A percentile compares a stretch with the other conserved stretches of the same genome.
phyloP scores from a whole-genome alignment of 2,113 vertebrate species.

The Cephalopterus ornatus region DNA sequence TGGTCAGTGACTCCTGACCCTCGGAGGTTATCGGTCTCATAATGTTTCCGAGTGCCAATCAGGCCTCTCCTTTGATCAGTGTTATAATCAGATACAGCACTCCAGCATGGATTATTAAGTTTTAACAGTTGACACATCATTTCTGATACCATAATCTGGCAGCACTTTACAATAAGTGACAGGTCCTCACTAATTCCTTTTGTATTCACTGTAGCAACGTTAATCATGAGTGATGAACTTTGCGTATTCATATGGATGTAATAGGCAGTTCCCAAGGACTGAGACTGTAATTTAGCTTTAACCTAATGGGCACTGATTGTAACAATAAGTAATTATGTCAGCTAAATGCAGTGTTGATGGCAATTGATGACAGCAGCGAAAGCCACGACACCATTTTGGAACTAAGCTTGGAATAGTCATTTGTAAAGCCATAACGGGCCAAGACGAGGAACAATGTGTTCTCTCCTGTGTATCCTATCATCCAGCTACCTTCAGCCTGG shows the following conservation, averaged over 20 bases:
- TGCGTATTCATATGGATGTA: conserved; percentile 70
- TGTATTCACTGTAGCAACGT: conserved; percentile 66
- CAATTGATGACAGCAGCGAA: conserved; percentile 65
- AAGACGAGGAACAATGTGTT: conserved; percentile 24
- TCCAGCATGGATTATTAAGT: conserved; percentile 60
- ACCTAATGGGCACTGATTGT: conserved; percentile 74
- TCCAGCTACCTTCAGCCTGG: conserved; percentile 38
- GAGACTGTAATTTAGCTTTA: conserved; percentile 73
- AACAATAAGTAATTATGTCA: conserved; percentile 74
- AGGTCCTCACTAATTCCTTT: conserved; percentile 70
- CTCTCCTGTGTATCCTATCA: conserved; percentile 58
- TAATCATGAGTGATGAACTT: conserved; percentile 77
- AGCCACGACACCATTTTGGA: conserved; percentile 66
- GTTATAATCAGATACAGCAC: conserved; percentile 62
- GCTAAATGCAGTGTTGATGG: conserved; percentile 72
- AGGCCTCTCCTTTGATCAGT: conserved; percentile 55
- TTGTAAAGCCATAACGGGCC: conserved; percentile 44
- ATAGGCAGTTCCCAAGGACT: conserved; percentile 74
- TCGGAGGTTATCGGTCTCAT: conserved; percentile 21
- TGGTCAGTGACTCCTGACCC: conserved; percentile 34
- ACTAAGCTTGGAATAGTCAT: conserved; percentile 56
- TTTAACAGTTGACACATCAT: conserved; percentile 62
- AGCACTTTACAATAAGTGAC: conserved; percentile 66
- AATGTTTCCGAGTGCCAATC: conserved; percentile 26
- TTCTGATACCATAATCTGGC: conserved; percentile 64